phyloP scores from a whole-genome alignment of 2,888 invertebrate species.

The Fabriciana adippe region DNA sequence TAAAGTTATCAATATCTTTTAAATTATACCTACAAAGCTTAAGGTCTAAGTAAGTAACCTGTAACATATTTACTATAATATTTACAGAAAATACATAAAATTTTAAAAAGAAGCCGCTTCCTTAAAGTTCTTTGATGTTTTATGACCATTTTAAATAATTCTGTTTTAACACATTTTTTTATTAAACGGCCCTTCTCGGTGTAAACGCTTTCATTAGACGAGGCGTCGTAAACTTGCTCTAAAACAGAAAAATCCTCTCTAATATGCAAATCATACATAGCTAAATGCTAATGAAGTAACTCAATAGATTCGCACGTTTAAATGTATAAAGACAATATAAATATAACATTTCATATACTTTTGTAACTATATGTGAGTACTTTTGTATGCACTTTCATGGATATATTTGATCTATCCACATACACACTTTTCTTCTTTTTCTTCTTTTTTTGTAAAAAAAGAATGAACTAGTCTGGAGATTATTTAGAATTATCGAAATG shows the following conservation, averaged over 20 bases:
- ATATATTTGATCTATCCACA: too few species aligned
- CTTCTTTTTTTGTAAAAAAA: too few species aligned
- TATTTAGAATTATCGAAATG: too few species aligned
- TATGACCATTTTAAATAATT: conserved; percentile 3
- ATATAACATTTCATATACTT: background rate
- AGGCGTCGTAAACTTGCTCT: conserved; percentile 9
- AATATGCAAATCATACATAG: conserved; percentile 16
- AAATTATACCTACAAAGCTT: too few species aligned
- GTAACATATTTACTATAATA: too few species aligned
- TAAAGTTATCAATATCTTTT: too few species aligned
- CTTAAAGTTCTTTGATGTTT: conserved; percentile 10
- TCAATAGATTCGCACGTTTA: background rate
- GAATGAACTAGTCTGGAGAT: too few species aligned
- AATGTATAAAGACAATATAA: background rate
- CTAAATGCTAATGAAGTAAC: conserved; percentile 11
- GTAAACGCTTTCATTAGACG: conserved; percentile 11
- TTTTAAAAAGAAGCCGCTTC: background rate
- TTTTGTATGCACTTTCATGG: too few species aligned
- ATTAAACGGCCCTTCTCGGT: background rate
- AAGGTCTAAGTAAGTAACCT: too few species aligned
- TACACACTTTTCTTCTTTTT: too few species aligned
- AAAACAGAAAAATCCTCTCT: background rate
- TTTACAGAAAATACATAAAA: background rate
- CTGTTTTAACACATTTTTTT: background rate
- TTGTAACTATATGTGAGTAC: too few species aligned